A percentile compares a stretch with the other conserved stretches of the same genome.
These are phyloP conservation scores for Cyprinella venusta DNA, from an alignment of 2,797 vertebrate species.

Conservation along the genomic window DNA sequence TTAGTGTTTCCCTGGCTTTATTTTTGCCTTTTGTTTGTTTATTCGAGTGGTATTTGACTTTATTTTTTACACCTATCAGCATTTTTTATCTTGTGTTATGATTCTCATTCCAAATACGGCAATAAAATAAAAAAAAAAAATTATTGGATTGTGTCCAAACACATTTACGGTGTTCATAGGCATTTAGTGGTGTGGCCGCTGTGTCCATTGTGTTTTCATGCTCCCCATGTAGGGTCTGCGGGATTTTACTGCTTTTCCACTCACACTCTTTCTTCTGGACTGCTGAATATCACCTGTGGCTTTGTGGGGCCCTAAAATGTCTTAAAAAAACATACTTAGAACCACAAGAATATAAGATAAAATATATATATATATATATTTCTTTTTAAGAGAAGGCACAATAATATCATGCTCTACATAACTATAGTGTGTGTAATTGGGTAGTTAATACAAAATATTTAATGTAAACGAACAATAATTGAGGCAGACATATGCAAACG, in stretches of 20 bases:
- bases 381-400: not conserved
- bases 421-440: not conserved
- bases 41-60: not conserved
- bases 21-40: slow-evolving; percentile 12
- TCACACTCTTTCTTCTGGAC: not conserved
- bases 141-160: not conserved
- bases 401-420: not conserved
- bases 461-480: not conserved
- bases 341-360: not conserved
- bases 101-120: not conserved
- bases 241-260: not conserved
- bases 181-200: not conserved
- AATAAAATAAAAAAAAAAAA: not conserved
- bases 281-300: not conserved
- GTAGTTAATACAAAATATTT: not conserved
- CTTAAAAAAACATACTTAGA: not conserved
- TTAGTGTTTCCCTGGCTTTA: not conserved
- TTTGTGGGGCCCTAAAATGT: not conserved
- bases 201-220: not conserved
- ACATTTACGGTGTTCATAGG: not conserved
- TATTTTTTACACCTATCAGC: not conserved
- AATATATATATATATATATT: too few relatives aligned
- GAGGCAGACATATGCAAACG: not conserved
- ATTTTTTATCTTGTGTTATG: not conserved
- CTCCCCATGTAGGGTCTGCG: not conserved